These are phyloP conservation scores for Zaprionus bogoriensis DNA, from an alignment of 2,888 invertebrate species.

Conservation along the genomic window DNA sequence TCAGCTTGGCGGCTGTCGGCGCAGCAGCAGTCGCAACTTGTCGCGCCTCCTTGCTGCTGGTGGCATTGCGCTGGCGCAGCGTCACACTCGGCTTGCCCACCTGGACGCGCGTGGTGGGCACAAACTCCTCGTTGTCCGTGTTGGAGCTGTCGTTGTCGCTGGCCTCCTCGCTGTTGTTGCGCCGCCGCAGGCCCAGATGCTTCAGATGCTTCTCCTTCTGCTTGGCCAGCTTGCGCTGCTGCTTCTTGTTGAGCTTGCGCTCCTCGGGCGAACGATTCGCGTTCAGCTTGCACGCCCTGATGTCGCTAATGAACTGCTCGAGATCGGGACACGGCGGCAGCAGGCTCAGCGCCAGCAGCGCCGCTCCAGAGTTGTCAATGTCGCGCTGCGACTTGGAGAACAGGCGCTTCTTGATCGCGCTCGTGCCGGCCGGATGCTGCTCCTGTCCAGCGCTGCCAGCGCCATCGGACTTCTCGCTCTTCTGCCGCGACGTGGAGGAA, in stretches of 20 bases:
- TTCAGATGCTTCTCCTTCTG: conserved; percentile 86
- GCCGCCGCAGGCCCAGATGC: conserved; percentile 83
- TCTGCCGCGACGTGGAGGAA: conserved; percentile 61
- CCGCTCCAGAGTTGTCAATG: conserved; percentile 62
- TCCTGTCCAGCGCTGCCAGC: conserved; percentile 48
- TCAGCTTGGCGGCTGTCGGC: conserved; percentile 18
- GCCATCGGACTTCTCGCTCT: conserved; percentile 75
- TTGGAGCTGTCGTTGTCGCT: conserved; percentile 79
- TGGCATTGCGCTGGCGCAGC: conserved; percentile 75
- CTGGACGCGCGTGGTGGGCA: conserved; percentile 79
- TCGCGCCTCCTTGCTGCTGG: conserved; percentile 36
- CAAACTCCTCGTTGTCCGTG: conserved; percentile 83
- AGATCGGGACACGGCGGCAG: conserved; percentile 78
- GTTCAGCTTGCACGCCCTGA: conserved; percentile 80
- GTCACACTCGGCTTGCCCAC: conserved; percentile 82
- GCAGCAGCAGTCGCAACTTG: not conserved
- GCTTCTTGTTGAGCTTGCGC: conserved; percentile 82
- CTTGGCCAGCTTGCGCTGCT: conserved; percentile 83
- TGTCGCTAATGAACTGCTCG: conserved; percentile 79
- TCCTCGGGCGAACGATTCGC: conserved; percentile 81
- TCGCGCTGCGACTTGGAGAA: conserved; percentile 65
- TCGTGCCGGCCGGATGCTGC: conserved; percentile 63
- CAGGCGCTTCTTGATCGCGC: conserved; percentile 77
- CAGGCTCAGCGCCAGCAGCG: conserved; percentile 50
- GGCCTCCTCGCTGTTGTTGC: conserved; percentile 75